Base-by-base conservation (phyloP, 2,888 invertebrate species). In the Latrodectus elegans region DNA sequence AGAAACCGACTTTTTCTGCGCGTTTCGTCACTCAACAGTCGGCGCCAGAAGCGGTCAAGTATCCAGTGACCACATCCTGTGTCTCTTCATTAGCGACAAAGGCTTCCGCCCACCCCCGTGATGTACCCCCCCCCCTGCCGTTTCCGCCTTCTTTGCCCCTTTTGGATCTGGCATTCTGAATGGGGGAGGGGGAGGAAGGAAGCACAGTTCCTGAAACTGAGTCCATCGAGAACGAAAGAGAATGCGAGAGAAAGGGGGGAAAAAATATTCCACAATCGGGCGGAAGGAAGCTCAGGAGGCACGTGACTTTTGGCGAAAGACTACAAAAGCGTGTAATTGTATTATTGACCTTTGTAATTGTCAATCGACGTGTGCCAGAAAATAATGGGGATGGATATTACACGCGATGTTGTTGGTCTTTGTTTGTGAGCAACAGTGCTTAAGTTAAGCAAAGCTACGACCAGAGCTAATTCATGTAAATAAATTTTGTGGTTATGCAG, bases 41-140 rank as follows among this genome's bases (percentile, higher is more conserved):
- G 70, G 38, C 75, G 79, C 79, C 84, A 74, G 55, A 52, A 60
- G 68, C 79, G 85, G 85, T 85, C 85, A 85, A 79, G 67, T 85
- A 74, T 79, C 78, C 73, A 79, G 85, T 85, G 85, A 85, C 85
- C 85, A 85, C 75, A 78, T 85, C 85, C 85, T 79, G 85, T 79
- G 74, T 73, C 77, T 73, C 77, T 84, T 77, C 77, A 77, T 83
- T 83, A 83, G 55, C 71, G 76, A 17, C 52, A 17, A 17, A 17
- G 22, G n/a, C 17, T 49, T 51, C 38, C 12, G n/a, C 73, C 53
- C 51, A 26, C 73, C 26, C 8, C 14, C 12, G 12, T n/a, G 11
- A 60, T 14, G 51, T 8, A 22, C 68, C 26, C 22, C 15, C 52
- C 17, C 55, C 38, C 51, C 55, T 22, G 67, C 55, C 68, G 22